Base-by-base conservation (phyloP, 2,888 invertebrate species). In the Drosophila kuntzei region DNA sequence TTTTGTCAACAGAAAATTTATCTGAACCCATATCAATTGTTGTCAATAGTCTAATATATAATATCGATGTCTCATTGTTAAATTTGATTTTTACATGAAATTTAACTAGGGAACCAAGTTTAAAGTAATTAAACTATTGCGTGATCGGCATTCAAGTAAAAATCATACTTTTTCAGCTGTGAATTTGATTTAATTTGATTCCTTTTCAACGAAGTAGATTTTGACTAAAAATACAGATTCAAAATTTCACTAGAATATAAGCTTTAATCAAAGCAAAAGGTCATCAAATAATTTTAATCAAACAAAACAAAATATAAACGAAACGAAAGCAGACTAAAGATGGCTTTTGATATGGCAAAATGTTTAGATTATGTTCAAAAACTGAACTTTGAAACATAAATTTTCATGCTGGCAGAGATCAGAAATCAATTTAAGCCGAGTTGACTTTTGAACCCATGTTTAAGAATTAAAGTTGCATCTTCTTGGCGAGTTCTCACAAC, bases 391-490 rank as follows among this genome's bases (percentile, higher is more conserved):
- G 1, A 9, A 16, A n/a, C 6, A 36, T 7, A 14, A 7, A 3
- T n/a, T 14, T 44, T 7, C 22, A 9, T 22, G 22, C 43, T 27
- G 46, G 9, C 4, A 43, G 25, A 46, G 25, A 47, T 47, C 18
- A 47, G 8, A 47, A 32, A 29, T 2, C 32, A 47, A 32, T 20
- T 47, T 7, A 47, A 32, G 32, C 8, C 18, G 20, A 32, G 32
- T 47, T 47, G 32, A 47, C 47, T 47, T 18, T 47, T 47, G 20
- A 47, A 47, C 32, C 32, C 18, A 18, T 11, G 32, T 46, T 46
- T 18, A 29, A 46, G 20, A 34, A 32, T 20, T 27, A 14, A 62
- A 64, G 25, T 20, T 25, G 2, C 29, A 59, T 39, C 11, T 8
- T 16, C 18, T 41, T 44, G 37, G 16, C 12, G 4, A 18, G 11